Percentiles rank a stretch among this genome's conserved stretches.
These are phyloP conservation scores for Hirtodrosophila cameraria DNA, from an alignment of 2,888 invertebrate species.

Conservation along the genomic window DNA sequence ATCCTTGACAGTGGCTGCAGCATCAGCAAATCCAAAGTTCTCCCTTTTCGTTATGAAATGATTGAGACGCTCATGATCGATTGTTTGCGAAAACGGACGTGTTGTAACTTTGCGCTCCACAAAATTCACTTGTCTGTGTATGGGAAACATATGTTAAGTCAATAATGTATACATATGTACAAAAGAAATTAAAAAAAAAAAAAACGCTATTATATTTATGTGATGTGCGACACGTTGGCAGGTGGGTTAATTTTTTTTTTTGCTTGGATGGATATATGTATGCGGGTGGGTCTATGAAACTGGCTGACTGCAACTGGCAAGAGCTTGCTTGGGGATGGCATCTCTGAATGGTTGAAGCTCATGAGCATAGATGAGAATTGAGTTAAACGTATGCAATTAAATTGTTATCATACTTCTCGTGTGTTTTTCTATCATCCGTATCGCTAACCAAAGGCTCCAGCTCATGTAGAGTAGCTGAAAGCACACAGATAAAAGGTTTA, in stretches of 20 bases:
- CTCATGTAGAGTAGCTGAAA: constrained; percentile 85
- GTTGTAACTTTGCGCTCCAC: constrained; percentile 77
- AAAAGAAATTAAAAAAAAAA: constrained; percentile 5
- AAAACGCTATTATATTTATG: constrained; percentile 13
- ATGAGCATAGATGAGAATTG: constrained; percentile 47
- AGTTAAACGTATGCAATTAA: constrained; percentile 46
- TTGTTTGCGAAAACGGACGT: constrained; percentile 82
- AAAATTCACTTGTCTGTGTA: constrained; percentile 82
- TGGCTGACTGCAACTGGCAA: constrained; percentile 24
- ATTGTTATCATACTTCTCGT: constrained; percentile 82
- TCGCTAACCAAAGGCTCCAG: constrained; percentile 91
- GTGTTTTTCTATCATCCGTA: constrained; percentile 85
- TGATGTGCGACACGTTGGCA: constrained; percentile 47
- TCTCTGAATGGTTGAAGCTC: constrained; percentile 51
- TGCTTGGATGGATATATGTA: constrained; percentile 39
- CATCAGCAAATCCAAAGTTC: constrained; percentile 85
- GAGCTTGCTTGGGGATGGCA: constrained; percentile 25
- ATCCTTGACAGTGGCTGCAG: constrained; percentile 72
- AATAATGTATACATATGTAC: constrained; percentile 4
- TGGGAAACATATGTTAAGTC: constrained; percentile 24
- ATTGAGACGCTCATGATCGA: constrained; percentile 82
- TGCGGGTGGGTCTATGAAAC: constrained; percentile 42
- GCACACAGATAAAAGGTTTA: constrained; percentile 74
- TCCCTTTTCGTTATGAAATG: constrained; percentile 86
- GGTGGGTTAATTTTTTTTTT: constrained; percentile 34